A percentile compares a stretch with the other conserved stretches of the same genome.
Evolutionary conservation across 2,113 vertebrate species (phyloP).

Genomic region (Gavialis gangeticus): DNA sequence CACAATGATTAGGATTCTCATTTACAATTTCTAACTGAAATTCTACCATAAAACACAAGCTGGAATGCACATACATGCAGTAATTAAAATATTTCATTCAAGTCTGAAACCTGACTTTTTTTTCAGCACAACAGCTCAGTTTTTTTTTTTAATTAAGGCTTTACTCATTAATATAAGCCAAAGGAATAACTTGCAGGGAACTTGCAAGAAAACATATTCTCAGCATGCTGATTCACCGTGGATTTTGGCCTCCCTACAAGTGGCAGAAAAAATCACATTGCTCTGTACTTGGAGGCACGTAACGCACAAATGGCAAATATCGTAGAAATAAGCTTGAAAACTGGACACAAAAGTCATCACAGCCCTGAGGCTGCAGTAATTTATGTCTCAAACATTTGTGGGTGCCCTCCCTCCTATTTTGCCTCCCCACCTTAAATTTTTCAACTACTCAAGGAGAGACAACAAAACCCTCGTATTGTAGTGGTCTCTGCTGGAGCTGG

Average conservation of each 20-base stretch:
- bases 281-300: rapidly evolving
- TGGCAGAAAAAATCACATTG: rapidly evolving
- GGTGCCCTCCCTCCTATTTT: slow-evolving; percentile 15
- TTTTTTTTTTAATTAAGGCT: not conserved
- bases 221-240: rapidly evolving
- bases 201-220: rapidly evolving
- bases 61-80: not conserved
- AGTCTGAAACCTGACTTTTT: not conserved
- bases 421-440: slow-evolving; percentile 15
- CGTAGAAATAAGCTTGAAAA: not conserved
- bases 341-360: not conserved
- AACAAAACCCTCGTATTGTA: rapidly evolving
- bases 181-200: slow-evolving; percentile 2
- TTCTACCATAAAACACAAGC: not conserved
- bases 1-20: slow-evolving; percentile 6
- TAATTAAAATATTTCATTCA: not conserved
- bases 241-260: not conserved
- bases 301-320: not conserved
- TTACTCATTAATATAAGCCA: not conserved
- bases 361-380: not conserved
- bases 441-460: not conserved
- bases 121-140: not conserved
- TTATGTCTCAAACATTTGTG: slow-evolving; percentile 9
- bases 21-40: not conserved
- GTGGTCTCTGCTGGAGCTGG: rapidly evolving